Evolutionary conservation across 2,113 vertebrate species (phyloP).

Genomic region (Lanius ludovicianus): DNA sequence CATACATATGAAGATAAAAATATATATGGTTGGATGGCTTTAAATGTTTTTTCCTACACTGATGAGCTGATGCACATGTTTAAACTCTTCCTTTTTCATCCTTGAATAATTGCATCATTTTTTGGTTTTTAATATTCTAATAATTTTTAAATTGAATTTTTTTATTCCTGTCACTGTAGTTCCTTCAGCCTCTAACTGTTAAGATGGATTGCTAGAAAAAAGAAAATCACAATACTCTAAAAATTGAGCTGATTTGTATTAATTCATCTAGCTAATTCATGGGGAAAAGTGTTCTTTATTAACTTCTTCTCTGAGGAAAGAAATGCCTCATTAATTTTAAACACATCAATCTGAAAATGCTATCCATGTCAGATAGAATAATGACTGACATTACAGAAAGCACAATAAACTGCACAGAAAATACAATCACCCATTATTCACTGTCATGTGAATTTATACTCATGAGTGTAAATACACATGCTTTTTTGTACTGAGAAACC

Average conservation of each 20-base stretch:
- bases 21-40: background rate
- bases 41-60: background rate
- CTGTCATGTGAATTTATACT: slow-evolving; percentile 29
- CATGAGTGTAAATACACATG: slow-evolving; percentile 1
- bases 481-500: slow-evolving; percentile 12
- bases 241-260: slow-evolving; percentile 59
- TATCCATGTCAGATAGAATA: slow-evolving; percentile 61
- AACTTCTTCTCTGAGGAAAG: slow-evolving; percentile 47
- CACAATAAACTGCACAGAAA: slow-evolving; percentile 52
- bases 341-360: slow-evolving; percentile 55
- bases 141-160: background rate
- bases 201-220: background rate
- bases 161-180: background rate
- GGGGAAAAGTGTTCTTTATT: slow-evolving; percentile 35
- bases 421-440: slow-evolving; percentile 49
- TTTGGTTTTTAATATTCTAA: background rate
- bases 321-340: slow-evolving; percentile 73
- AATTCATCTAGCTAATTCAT: slow-evolving; percentile 60
- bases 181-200: background rate
- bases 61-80: background rate
- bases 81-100: background rate
- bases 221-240: slow-evolving; percentile 20
- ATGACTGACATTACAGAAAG: slow-evolving; percentile 66
- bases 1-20: background rate
- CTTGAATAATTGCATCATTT: background rate